Evolutionary conservation across 2,888 invertebrate species (phyloP).

Genomic region (Sepioteuthis lessoniana): DNA sequence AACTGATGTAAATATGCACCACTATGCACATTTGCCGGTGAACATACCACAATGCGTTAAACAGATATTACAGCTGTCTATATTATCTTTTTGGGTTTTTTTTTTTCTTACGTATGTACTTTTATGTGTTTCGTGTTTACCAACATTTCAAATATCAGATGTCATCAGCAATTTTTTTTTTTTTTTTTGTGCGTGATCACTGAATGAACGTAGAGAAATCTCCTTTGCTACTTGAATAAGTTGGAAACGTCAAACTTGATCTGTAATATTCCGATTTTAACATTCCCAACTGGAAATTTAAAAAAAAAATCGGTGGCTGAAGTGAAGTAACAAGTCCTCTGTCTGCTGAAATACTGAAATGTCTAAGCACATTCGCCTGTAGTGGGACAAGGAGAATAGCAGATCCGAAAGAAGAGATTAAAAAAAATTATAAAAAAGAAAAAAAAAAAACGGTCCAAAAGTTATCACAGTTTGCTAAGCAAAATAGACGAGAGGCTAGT

Average conservation of each 20-base stretch:
- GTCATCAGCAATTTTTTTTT: neutral
- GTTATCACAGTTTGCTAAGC: neutral
- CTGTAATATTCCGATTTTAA: neutral
- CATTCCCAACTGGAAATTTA: neutral
- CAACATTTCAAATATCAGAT: neutral
- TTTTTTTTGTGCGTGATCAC: neutral
- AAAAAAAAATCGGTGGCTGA: neutral
- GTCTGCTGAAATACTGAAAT: neutral
- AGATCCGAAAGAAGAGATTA: neutral
- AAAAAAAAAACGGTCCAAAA: neutral
- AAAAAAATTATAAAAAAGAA: neutral
- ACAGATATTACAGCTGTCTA: neutral
- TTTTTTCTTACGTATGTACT: neutral
- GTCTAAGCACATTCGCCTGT: neutral
- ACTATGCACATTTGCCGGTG: too few species aligned
- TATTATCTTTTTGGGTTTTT: neutral
- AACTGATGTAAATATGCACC: neutral
- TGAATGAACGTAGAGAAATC: neutral
- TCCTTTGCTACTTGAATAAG: neutral
- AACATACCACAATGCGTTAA: neutral
- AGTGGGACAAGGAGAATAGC: neutral
- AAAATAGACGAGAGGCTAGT: neutral
- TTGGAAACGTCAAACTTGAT: neutral
- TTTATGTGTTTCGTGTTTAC: neutral
- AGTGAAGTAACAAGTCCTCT: neutral